Conservation (phyloP, 1,140 invertebrate species). For the Drosophila pachea region DNA sequence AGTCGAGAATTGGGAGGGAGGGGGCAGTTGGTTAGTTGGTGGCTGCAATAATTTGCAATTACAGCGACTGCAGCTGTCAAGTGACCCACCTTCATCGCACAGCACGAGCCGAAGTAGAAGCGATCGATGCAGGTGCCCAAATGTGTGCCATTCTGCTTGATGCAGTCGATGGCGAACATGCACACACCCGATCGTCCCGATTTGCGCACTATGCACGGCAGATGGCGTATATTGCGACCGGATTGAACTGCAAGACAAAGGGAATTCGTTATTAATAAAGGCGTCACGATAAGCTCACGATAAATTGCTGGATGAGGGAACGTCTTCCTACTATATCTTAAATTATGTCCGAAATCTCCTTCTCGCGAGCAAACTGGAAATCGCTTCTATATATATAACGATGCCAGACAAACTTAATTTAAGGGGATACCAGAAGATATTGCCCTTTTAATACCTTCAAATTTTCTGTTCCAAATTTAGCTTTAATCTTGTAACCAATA, state of each 20-base stretch:
- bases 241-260: slow-evolving; percentile 81
- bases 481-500: too few species aligned
- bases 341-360: too few species aligned
- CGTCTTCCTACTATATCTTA: too few species aligned
- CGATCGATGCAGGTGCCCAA: slow-evolving; percentile 94
- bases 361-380: too few species aligned
- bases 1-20: not conserved
- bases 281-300: not conserved
- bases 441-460: too few species aligned
- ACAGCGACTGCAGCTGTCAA: not conserved
- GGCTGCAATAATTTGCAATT: not conserved
- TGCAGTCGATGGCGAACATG: slow-evolving; percentile 96
- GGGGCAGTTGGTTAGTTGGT: not conserved
- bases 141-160: slow-evolving; percentile 93
- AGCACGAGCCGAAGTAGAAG: slow-evolving; percentile 95
- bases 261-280: slow-evolving; percentile 28
- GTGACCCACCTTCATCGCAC: slow-evolving; percentile 82
- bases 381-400: too few species aligned
- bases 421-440: too few species aligned
- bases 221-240: slow-evolving; percentile 91
- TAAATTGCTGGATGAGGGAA: not conserved
- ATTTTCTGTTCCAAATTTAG: too few species aligned
- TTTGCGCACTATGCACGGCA: slow-evolving; percentile 90
- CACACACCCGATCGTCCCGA: slow-evolving; percentile 90
- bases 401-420: too few species aligned